A percentile compares a stretch with the other conserved stretches of the same genome.
These are phyloP conservation scores for Cettia cetti DNA, from an alignment of 2,113 vertebrate species.

Conservation along the genomic window DNA sequence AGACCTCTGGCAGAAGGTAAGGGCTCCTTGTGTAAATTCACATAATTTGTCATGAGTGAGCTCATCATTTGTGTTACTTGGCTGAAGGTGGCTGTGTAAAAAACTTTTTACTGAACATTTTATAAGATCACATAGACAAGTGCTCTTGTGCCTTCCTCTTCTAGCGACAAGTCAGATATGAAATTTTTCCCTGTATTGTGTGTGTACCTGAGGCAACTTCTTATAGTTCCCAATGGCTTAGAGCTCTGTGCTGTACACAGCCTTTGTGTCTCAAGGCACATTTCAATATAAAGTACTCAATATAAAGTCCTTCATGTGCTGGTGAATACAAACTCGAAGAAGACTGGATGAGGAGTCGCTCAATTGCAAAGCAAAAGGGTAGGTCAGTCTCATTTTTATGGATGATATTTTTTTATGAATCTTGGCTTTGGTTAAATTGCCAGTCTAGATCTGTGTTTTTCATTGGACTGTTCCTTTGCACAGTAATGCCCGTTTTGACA, in stretches of 20 bases:
- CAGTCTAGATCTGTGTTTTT: background rate
- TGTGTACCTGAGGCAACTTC: background rate
- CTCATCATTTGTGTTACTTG: background rate
- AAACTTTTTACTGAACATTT: background rate
- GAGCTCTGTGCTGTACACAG: background rate
- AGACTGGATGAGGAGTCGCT: background rate
- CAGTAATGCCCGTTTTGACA: background rate
- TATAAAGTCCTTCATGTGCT: background rate
- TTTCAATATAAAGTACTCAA: background rate
- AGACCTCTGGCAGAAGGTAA: background rate
- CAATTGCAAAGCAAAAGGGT: background rate
- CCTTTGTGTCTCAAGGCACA: background rate
- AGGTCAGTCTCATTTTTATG: background rate
- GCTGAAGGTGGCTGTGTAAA: background rate
- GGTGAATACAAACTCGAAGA: background rate
- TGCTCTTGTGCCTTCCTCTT: background rate
- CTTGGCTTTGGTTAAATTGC: background rate
- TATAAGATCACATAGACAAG: background rate
- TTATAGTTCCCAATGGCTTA: background rate
- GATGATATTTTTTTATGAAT: background rate
- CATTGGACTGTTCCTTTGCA: background rate
- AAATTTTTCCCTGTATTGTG: background rate
- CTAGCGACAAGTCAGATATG: background rate
- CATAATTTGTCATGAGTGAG: fast-evolving
- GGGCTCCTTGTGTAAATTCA: fast-evolving